These are phyloP conservation scores for Melangyna quadrimaculata DNA, from an alignment of 2,888 invertebrate genomes.

Conservation along the genomic window DNA sequence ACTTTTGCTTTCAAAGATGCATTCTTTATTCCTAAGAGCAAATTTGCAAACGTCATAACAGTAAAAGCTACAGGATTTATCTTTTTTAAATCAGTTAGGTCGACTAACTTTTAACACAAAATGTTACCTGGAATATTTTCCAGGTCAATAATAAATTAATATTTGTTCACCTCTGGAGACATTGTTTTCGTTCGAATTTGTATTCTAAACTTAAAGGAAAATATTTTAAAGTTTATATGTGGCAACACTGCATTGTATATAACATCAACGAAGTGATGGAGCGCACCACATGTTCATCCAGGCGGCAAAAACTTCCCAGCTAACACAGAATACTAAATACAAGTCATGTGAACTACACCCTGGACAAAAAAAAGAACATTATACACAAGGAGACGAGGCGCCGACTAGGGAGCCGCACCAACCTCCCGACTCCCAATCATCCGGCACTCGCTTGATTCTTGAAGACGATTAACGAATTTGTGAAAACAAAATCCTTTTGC, in stretches of 20 bases:
- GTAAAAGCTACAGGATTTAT: no score
- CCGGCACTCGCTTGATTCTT: constrained; percentile 59
- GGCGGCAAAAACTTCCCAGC: constrained; percentile 58
- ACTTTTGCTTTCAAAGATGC: no score
- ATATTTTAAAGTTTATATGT: neutral
- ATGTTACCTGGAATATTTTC: no score
- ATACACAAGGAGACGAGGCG: constrained; percentile 30
- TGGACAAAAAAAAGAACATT: neutral
- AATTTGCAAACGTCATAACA: no score
- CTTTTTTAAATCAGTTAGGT: no score
- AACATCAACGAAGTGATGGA: constrained; percentile 57
- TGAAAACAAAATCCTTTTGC: constrained; percentile 61
- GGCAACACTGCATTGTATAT: neutral
- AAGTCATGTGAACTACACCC: constrained; percentile 54
- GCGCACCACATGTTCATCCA: constrained; percentile 70
- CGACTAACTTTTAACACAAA: no score
- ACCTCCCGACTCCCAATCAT: constrained; percentile 36
- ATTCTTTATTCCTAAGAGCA: no score
- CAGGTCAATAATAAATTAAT: no score
- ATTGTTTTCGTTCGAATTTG: no score
- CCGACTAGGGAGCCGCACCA: constrained; percentile 23
- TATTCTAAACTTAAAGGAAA: no score
- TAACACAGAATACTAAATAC: constrained; percentile 51
- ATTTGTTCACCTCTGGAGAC: no score
- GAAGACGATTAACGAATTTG: constrained; percentile 65